Base-by-base conservation (phyloP, 2,797 vertebrate species). In the Mus caroli region DNA sequence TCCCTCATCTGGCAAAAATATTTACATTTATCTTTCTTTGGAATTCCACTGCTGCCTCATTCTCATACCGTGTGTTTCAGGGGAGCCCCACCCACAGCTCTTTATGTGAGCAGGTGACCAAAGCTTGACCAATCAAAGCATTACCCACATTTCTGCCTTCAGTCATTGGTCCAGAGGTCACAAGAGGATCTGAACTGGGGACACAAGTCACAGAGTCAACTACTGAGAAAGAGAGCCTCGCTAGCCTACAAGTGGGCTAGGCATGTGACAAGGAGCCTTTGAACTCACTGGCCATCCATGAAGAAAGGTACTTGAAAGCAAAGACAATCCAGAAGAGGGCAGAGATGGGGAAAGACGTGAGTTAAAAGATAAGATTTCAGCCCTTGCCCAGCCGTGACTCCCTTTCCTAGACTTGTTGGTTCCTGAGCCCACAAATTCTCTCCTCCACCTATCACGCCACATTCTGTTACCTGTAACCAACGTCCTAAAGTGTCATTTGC, bases 271-370 rank as follows among this genome's bases (percentile, higher is more conserved):
- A 24, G 54, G 22, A 9, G 11, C 50, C 26, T 43, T 34, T 1
- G 24, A 46, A n/a, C 43, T 80, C 62, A 40, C 3, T 3, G 13
- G 20, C 6, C 28, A 14, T 76, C 43, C 14, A 2, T 12, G 20
- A 50, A 88, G 26, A 69, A 73, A 50, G 17, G 54, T 92, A n/a
- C 54, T 67, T 58, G 37, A 88, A 73, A 20, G 22, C 20, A 15
- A 94, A 79, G 76, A 50, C 82, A 92, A 75, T n/a, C 77, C 12
- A 52, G n/a, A 82, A 91, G 60, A 82, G 80, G 88, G 52, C 75
- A 83, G 78, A 78, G 40, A 56, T 34, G 24, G 78, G 58, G n/a
- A 95, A 78, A 84, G 50, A 82, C 22, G 37, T 40, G 31, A 64
- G 20, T 40, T 43, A 46, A n/a, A 40, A 4, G 56, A 80, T 4